phyloP scores from a whole-genome alignment of 2,888 invertebrate species.

The Acleris cristana region DNA sequence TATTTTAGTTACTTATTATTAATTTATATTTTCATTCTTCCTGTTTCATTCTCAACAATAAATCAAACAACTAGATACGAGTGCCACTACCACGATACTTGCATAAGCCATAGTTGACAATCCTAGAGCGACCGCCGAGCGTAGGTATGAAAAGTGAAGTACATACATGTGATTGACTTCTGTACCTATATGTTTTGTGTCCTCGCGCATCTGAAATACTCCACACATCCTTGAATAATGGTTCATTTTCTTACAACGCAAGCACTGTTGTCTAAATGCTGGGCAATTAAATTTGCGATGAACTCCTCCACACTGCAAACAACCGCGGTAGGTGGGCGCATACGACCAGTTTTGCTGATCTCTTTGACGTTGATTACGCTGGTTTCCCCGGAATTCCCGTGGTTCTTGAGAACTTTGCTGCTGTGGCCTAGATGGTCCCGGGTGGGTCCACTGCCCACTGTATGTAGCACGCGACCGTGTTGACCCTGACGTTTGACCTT shows the following conservation, averaged over 20 bases:
- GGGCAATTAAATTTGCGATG: conserved; percentile 6
- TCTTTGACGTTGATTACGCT: background rate
- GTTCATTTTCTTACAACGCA: conserved; percentile 3
- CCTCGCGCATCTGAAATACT: conserved; percentile 4
- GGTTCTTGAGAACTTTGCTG: background rate
- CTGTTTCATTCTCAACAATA: too few relatives aligned
- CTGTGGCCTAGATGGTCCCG: background rate
- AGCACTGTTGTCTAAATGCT: conserved; percentile 5
- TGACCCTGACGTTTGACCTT: background rate
- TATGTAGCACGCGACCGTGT: background rate
- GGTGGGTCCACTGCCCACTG: background rate
- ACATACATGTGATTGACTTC: too few relatives aligned
- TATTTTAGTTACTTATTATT: too few relatives aligned
- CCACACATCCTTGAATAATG: conserved; percentile 11
- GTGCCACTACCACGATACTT: too few relatives aligned
- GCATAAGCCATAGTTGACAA: too few relatives aligned
- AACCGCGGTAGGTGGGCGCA: background rate
- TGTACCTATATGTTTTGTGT: too few relatives aligned
- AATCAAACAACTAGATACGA: too few relatives aligned
- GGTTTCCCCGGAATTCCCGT: background rate
- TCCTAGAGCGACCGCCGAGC: too few relatives aligned
- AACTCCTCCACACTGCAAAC: conserved; percentile 4
- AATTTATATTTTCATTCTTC: too few relatives aligned
- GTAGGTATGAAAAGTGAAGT: too few relatives aligned
- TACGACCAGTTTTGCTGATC: background rate